Evolutionary conservation across 2,113 vertebrate species (phyloP), one percentile per base, ranked within the genome.

Genomic region (Herpetotheres cachinnans): DNA sequence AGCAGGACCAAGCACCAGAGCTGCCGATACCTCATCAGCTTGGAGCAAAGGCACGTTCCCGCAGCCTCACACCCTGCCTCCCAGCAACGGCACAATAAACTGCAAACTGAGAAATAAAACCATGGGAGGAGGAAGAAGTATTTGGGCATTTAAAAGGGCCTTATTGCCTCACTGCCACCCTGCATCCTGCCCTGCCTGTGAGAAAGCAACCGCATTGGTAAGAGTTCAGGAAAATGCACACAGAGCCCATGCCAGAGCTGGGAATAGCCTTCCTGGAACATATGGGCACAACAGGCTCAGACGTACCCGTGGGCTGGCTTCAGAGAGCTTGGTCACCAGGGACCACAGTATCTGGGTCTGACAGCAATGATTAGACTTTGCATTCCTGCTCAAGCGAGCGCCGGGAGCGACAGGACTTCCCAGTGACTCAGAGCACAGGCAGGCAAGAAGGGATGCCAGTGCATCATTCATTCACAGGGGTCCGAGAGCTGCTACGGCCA

Each of bases 341-440:
- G 55, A 42, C 16, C 0, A 3, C 29, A 4, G 26, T 11, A 12
- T 52, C 44, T 11, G 74, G 16, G 47, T 25, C 42, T 1, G 20
- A 86, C n/a, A 49, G 55, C 14, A 21, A 38, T 0, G 1, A 30
- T 47, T 0, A 44, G 9, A 18, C 34, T 52, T 14, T 0, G 2
- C 1, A 0, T 25, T 30, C 50, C 36, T 1, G 4, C 77, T 47
- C 4, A 3, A 73, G 78, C 1, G 9, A 27, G 36, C 2, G 0
- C 40, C 0, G 1, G 32, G 32, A 15, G 70, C 2, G 8, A 52
- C 47, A 29, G 44, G 56, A n/a, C 29, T 32, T 54, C 44, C 44
- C 3, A 2, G 50, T n/a, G 86, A 79, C 18, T 49, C 73, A 44
- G 26, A 80, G 69, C 63, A 22, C 26, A 17, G 0, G 2, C 10